These are phyloP conservation scores for Patella pellucida DNA, from an alignment of 2,888 invertebrate species.

Conservation along the genomic window DNA sequence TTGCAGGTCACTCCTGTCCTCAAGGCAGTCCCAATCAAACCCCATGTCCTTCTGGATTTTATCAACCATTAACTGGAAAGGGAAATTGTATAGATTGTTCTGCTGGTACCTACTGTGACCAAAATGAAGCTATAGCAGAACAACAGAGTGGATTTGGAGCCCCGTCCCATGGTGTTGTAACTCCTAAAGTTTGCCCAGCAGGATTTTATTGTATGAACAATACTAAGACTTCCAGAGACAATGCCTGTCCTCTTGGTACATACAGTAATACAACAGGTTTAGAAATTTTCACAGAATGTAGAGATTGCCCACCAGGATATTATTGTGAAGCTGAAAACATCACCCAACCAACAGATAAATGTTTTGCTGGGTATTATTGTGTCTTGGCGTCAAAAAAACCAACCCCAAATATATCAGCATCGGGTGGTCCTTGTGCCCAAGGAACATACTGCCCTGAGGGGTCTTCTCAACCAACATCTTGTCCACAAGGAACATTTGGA, in stretches of 20 bases:
- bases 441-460: conserved; percentile 64
- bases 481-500: conserved; percentile 68
- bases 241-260: conserved; percentile 66
- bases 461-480: conserved; percentile 49
- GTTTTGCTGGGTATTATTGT: conserved; percentile 65
- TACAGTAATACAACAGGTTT: conserved; percentile 63
- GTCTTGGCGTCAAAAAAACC: conserved; percentile 53
- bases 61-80: conserved; percentile 59
- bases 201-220: conserved; percentile 67
- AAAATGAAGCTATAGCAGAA: conserved; percentile 64
- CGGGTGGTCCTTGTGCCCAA: conserved; percentile 61
- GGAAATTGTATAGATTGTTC: conserved; percentile 61
- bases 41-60: conserved; percentile 62
- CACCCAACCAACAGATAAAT: conserved; percentile 60
- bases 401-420: conserved; percentile 43
- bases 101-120: conserved; percentile 65
- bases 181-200: conserved; percentile 63
- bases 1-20: conserved; percentile 65
- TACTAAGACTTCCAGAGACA: conserved; percentile 57
- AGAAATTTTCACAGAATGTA: conserved; percentile 56
- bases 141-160: conserved; percentile 63
- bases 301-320: conserved; percentile 60
- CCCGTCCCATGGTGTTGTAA: conserved; percentile 67
- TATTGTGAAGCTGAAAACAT: conserved; percentile 66
- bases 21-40: conserved; percentile 57